Evolutionary conservation across 2,797 vertebrate genomes (phyloP).

Genomic region (Anguilla megastoma): DNA sequence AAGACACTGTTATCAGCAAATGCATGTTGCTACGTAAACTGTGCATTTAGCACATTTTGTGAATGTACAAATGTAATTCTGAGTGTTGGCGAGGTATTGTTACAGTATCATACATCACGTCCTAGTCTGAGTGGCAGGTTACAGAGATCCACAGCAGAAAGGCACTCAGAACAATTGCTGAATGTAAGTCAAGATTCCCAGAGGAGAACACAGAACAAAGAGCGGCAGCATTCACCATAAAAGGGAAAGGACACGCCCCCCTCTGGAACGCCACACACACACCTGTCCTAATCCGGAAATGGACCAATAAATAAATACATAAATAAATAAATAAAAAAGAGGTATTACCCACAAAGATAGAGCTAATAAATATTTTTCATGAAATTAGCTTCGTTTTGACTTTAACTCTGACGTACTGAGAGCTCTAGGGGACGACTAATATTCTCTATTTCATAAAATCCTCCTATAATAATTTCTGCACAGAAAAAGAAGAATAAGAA

Average conservation of each 20-base stretch:
- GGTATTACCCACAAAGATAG: not conserved
- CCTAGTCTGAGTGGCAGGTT: not conserved
- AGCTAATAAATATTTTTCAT: not conserved
- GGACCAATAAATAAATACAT: not conserved
- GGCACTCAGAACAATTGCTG: conserved; percentile 46
- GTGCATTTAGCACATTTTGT: not conserved
- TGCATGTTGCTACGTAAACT: not conserved
- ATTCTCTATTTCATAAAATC: not conserved
- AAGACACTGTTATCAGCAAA: not conserved
- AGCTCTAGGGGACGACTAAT: not conserved
- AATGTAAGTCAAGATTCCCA: conserved; percentile 41
- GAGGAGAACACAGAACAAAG: not conserved
- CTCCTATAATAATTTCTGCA: not conserved
- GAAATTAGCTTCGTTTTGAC: too few species aligned
- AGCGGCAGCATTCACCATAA: not conserved
- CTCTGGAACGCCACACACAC: not conserved
- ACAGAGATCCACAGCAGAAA: not conserved
- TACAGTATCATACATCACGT: not conserved
- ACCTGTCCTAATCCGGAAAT: not conserved
- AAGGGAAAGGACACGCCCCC: not conserved
- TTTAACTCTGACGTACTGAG: too few species aligned
- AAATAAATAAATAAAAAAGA: not conserved
- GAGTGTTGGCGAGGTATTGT: not conserved
- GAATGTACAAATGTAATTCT: not conserved
- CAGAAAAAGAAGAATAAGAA: not conserved